Evolutionary conservation across 2,113 vertebrate genomes (phyloP), one percentile per base, ranked within the genome.

Genomic region (Poecile atricapillus): DNA sequence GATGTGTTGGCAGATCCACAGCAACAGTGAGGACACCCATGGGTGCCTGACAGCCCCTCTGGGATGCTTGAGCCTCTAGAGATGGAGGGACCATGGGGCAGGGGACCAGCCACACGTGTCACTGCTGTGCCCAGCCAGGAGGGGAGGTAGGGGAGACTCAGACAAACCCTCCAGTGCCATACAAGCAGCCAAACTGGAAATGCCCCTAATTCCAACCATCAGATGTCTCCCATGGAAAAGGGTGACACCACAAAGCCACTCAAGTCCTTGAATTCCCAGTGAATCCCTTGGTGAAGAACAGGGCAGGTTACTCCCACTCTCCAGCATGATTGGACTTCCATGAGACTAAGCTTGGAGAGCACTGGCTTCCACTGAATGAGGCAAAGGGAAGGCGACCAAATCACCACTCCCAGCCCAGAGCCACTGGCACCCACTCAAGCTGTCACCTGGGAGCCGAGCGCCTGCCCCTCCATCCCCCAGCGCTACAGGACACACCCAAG

Each of bases 191-290:
- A 7, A 31, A 25, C 13, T 41, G 24, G 68, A 77, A 60, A 44
- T 39, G 52, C 19, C 35, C 46, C 76, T 13, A 33, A 44, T 0
- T 2, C 17, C 49, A 63, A 9, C 56, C 23, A 35, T 25, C 56
- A 30, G 50, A 33, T 7, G 25, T 14, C 17, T 49, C 30, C 64
- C 3, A 0, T 1, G 5, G 35, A 30, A 87, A 62, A 82, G n/a
- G 21, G 31, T 5, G 69, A 89, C 47, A 28, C 18, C 52, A 25
- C 52, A 87, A 78, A 89, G 35, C 60, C 18, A 5, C 47, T 8
- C 0, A 0, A 49, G 52, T 49, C 43, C 50, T 62, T 11, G n/a
- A 60, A 47, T 24, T 19, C 15, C 35, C 3, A 2, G 28, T 2
- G 28, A 68, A 80, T 7, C 37, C 59, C 43, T 31, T 2, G 11